These are phyloP conservation scores for Pholis gunnellus DNA, from an alignment of 2,113 vertebrate genomes.

Conservation along the genomic window DNA sequence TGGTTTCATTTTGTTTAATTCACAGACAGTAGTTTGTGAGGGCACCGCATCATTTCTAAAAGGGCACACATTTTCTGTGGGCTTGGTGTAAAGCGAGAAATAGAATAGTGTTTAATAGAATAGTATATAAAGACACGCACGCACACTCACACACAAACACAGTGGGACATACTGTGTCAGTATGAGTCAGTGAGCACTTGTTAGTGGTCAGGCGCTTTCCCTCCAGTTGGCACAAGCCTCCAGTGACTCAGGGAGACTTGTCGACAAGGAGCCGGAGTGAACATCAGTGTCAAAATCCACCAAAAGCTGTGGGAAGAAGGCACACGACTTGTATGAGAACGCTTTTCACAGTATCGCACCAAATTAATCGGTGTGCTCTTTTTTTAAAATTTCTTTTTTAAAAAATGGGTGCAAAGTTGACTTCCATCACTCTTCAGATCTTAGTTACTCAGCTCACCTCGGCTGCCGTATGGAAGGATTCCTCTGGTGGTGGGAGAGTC, in stretches of 20 bases:
- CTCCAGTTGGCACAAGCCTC: slow-evolving; percentile 77
- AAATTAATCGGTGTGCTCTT: slow-evolving; percentile 40
- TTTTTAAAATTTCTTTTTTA: not conserved
- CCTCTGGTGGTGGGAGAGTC: slow-evolving; percentile 48
- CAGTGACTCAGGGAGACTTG: slow-evolving; percentile 80
- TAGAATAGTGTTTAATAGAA: slow-evolving; percentile 61
- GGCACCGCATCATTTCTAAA: slow-evolving; percentile 28
- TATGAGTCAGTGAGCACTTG: slow-evolving; percentile 85
- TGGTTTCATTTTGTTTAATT: slow-evolving; percentile 12
- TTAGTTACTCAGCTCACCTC: slow-evolving; percentile 60
- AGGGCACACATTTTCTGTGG: slow-evolving; percentile 75
- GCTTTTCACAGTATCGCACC: slow-evolving; percentile 48
- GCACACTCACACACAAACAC: slow-evolving; percentile 45
- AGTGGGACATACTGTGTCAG: slow-evolving; percentile 75
- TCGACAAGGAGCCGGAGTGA: slow-evolving; percentile 69
- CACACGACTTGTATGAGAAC: slow-evolving; percentile 36
- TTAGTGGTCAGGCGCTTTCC: slow-evolving; percentile 81
- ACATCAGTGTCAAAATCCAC: slow-evolving; percentile 80
- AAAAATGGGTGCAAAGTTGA: slow-evolving; percentile 39
- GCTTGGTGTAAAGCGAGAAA: slow-evolving; percentile 70
- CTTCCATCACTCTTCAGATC: slow-evolving; percentile 50
- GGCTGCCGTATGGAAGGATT: slow-evolving; percentile 46
- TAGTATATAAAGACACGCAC: slow-evolving; percentile 56
- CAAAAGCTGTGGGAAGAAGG: slow-evolving; percentile 60
- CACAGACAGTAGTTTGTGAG: slow-evolving; percentile 12